These are phyloP conservation scores for Heliconius melpomene DNA, from an alignment of 1,140 invertebrate genomes.

Conservation along the genomic window DNA sequence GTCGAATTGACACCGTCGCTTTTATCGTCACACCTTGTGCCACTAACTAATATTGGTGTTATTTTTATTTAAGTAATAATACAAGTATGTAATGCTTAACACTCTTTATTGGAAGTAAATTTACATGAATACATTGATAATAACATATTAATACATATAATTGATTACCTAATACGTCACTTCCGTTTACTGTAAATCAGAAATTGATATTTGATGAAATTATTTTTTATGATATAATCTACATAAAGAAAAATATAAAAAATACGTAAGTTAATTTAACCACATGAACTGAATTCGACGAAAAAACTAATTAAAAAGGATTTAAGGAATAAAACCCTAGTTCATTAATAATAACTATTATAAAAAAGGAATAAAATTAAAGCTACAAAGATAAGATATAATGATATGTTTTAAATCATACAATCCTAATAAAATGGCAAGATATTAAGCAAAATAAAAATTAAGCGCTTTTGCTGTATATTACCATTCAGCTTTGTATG, in stretches of 20 bases:
- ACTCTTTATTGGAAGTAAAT: slow-evolving; percentile 49
- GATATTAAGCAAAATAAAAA: neutral
- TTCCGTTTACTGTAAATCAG: neutral
- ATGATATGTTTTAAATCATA: slow-evolving; percentile 25
- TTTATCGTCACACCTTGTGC: too few relatives aligned
- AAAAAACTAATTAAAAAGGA: neutral
- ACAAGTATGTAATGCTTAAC: slow-evolving; percentile 44
- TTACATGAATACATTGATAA: slow-evolving; percentile 31
- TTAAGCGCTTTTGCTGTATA: neutral
- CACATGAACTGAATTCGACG: neutral
- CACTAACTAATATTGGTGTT: neutral
- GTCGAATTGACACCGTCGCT: too few relatives aligned
- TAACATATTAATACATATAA: slow-evolving; percentile 29
- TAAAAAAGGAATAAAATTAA: slow-evolving; percentile 11
- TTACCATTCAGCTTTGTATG: neutral
- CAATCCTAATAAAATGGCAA: slow-evolving; percentile 17
- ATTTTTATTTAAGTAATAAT: slow-evolving; percentile 12
- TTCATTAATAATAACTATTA: neutral
- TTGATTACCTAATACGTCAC: neutral
- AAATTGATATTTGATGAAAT: neutral
- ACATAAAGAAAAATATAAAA: neutral
- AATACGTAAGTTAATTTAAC: neutral
- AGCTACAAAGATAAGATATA: slow-evolving; percentile 7
- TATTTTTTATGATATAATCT: neutral
- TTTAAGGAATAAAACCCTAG: neutral